Percentiles rank a stretch among this genome's conserved stretches.
phyloP scores from a whole-genome alignment of 2,797 vertebrate species.

The Acipenser oxyrinchus region DNA sequence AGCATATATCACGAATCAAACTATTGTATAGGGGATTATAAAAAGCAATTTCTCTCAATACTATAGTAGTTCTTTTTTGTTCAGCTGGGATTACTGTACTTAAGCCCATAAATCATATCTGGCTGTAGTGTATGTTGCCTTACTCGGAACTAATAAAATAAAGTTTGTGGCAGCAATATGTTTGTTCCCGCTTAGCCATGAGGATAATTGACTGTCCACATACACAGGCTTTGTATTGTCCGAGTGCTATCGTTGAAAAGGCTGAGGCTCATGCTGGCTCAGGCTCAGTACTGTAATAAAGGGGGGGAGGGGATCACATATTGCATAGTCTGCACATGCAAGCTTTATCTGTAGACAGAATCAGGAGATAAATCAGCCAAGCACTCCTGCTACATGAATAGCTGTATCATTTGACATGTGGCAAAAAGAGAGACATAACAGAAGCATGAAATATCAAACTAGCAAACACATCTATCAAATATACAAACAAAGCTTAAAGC shows the following conservation, averaged over 20 bases:
- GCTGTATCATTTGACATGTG: constrained; percentile 31
- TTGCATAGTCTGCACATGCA: constrained; percentile 31
- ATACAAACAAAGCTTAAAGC: constrained; percentile 42
- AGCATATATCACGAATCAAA: too few relatives aligned
- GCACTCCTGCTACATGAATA: constrained; percentile 30
- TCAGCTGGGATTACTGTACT: neutral
- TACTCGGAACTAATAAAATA: constrained; percentile 26
- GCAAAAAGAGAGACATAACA: constrained; percentile 59
- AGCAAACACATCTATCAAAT: constrained; percentile 35
- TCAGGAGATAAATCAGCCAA: constrained; percentile 14
- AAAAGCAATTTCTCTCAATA: too few relatives aligned
- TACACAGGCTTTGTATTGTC: constrained; percentile 1
- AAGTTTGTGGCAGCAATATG: constrained; percentile 27
- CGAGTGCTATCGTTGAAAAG: neutral
- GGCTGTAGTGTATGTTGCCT: constrained; percentile 20
- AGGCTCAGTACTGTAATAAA: neutral
- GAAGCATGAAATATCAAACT: constrained; percentile 32
- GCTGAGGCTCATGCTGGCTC: constrained; percentile 27
- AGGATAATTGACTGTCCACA: neutral
- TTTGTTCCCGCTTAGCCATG: constrained; percentile 10
- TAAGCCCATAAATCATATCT: constrained; percentile 21
- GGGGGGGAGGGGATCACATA: neutral
- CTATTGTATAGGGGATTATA: too few relatives aligned
- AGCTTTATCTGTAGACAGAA: constrained; percentile 7
- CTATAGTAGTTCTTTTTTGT: too few relatives aligned